phyloP scores from a whole-genome alignment of 2,888 invertebrate genomes.

The Acanthoscelides obtectus region DNA sequence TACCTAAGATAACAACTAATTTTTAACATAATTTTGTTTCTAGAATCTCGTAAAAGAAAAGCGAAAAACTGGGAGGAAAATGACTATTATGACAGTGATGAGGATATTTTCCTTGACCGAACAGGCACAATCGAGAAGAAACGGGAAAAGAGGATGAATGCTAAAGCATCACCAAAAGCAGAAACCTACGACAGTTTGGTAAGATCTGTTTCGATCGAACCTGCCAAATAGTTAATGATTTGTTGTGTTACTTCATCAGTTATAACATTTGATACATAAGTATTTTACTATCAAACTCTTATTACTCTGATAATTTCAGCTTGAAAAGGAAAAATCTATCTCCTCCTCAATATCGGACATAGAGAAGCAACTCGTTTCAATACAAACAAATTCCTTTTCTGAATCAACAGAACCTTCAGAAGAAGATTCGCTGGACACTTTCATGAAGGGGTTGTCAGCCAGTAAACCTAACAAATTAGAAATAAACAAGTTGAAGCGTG shows the following conservation, averaged over 20 bases:
- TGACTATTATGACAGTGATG: conserved; percentile 91
- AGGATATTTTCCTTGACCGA: conserved; percentile 91
- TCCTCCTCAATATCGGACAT: conserved; percentile 54
- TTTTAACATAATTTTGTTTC: conserved; percentile 1
- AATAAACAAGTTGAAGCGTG: conserved; percentile 64
- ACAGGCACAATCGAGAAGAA: conserved; percentile 91
- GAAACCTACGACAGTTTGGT: conserved; percentile 67
- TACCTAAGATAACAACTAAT: background rate
- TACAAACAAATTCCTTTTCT: conserved; percentile 41
- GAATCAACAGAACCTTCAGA: conserved; percentile 40
- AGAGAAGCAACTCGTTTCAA: conserved; percentile 50
- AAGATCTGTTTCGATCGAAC: no score
- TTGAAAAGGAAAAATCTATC: conserved; percentile 56
- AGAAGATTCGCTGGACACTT: conserved; percentile 77
- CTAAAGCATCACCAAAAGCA: conserved; percentile 56
- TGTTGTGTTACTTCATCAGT: background rate
- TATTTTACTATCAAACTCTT: conserved; percentile 20
- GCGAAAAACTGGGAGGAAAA: conserved; percentile 77
- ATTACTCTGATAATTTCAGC: conserved; percentile 42
- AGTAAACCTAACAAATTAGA: conserved; percentile 51
- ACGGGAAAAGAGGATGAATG: conserved; percentile 70
- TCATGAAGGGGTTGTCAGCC: conserved; percentile 65
- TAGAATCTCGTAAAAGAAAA: conserved; percentile 79
- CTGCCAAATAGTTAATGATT: background rate
- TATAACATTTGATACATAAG: background rate